Base-by-base conservation (phyloP, 2,888 invertebrate genomes). In the Lysandra coridon region DNA sequence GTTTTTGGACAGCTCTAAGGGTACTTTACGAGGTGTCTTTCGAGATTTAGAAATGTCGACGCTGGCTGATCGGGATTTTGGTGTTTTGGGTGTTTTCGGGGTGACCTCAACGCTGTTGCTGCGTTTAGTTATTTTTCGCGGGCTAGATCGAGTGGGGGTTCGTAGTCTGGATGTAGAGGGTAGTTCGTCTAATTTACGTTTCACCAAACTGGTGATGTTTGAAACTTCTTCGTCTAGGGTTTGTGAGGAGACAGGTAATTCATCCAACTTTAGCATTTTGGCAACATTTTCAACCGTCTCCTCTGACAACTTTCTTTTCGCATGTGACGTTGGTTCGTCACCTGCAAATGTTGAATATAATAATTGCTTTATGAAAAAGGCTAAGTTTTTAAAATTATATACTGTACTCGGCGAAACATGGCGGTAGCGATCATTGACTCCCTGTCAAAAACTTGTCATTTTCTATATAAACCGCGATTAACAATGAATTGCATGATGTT, bases 171-270 rank as follows among this genome's bases (percentile, higher is more conserved):
- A 91, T 17, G 89, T 89, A n/a, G 90, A 89, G 79, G 91, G 91
- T 74, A 87, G 62, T 80, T 85, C 87, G 10, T 87, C 86, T 10
- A 87, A 33, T 81, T 88, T 89, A 62, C 84, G 85, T 84, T 89
- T 90, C 3, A 86, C 84, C 57, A 86, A 83, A 78, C 83, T 85
- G 0, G 86, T 93, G 79, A 93, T 91, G 80, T 89, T 87, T 0
- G 90, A 90, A 1, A 93, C 92, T 84, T 94, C 93, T 33, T 92
- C 88, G 73, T 94, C 94, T 78, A 94, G 85, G 10, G 85, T 84
- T 83, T 93, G 91, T 1, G 89, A 86, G 33, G 87, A 88, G 0
- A 89, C 85, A 1, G 85, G 82, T 33, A 89, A 88, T 60, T 87
- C 85, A 64, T 88, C 88, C 4, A 94, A 85, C 84, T 94, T 94